Conservation (phyloP, 2,797 vertebrate genomes). For the Cyprinodon diabolis region DNA sequence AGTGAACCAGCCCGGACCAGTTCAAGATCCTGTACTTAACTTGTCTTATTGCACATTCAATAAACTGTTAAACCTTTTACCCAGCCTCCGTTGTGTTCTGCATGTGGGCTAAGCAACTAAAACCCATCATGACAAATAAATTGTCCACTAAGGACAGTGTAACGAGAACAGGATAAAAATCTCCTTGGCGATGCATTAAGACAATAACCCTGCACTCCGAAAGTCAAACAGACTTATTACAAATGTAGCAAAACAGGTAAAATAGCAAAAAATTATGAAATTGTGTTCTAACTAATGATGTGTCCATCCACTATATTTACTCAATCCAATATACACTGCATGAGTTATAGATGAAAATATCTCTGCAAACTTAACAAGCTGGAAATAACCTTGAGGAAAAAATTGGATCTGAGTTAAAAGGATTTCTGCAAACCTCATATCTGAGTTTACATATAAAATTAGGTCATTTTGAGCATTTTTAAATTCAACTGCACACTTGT, state of each 20-base stretch:
- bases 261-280: neutral
- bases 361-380: neutral
- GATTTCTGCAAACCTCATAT: neutral
- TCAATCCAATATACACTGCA: neutral
- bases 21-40: too few species aligned
- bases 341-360: neutral
- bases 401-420: neutral
- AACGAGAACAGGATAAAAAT: slow-evolving; percentile 6
- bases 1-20: too few species aligned
- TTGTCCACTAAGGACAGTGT: neutral
- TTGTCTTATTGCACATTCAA: too few species aligned
- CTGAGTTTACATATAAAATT: neutral
- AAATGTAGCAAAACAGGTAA: neutral
- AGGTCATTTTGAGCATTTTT: neutral
- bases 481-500: neutral
- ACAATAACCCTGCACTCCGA: neutral
- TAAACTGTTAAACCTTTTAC: too few species aligned
- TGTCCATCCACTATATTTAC: neutral
- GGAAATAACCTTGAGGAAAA: neutral
- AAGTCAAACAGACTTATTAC: neutral
- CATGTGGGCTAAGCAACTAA: too few species aligned
- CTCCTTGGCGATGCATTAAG: neutral
- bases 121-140: too few species aligned
- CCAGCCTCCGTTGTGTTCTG: too few species aligned
- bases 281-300: neutral